phyloP scores from a whole-genome alignment of 2,113 vertebrate genomes.

The Gymnocephalus cernua region DNA sequence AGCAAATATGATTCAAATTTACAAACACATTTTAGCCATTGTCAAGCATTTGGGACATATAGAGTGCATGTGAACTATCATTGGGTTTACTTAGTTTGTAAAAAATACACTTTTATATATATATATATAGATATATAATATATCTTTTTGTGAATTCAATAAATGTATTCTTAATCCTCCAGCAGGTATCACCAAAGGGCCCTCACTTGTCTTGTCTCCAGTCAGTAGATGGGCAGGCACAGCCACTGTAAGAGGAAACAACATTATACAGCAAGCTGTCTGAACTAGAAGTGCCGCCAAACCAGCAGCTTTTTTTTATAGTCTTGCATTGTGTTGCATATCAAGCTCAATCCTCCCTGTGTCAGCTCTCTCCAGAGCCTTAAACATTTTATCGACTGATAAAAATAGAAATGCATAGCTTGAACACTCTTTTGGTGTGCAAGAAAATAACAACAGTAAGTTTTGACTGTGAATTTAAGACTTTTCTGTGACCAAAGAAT shows the following conservation, averaged over 20 bases:
- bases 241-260: conserved; percentile 73
- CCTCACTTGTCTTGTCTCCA: conserved; percentile 5
- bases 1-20: no score
- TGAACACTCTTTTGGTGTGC: background rate
- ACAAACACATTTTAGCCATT: background rate
- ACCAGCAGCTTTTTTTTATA: background rate
- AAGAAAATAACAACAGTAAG: background rate
- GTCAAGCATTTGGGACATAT: background rate
- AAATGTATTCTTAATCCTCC: background rate
- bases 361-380: no score
- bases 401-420: conserved; percentile 14
- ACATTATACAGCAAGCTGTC: background rate
- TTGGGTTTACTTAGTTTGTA: background rate
- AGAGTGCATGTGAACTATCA: background rate
- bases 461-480: background rate
- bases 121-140: no score
- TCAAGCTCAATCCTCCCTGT: conserved; percentile 77
- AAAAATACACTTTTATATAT: no score
- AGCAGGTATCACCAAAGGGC: background rate
- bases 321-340: conserved; percentile 64
- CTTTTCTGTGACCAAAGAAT: background rate
- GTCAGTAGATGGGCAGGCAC: conserved; percentile 76
- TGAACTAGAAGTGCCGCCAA: background rate
- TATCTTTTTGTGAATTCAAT: background rate
- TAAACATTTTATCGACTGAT: no score